Percentiles rank a stretch among this genome's conserved stretches.
Evolutionary conservation across 2,888 invertebrate genomes (phyloP).

Genomic region (Torymus texanus): DNA sequence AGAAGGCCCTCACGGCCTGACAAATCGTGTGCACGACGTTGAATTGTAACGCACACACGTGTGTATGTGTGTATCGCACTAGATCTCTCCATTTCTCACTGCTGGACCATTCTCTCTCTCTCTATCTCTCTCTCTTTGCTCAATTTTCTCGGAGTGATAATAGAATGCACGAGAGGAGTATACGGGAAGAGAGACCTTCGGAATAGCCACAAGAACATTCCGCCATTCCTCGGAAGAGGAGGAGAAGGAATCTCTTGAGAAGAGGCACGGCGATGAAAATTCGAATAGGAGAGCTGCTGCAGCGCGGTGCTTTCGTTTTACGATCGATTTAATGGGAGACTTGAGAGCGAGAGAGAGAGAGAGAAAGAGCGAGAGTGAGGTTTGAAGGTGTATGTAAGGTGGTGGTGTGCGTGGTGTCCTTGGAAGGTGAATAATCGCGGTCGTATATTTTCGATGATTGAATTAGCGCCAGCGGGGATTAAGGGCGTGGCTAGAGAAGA

Average conservation of each 20-base stretch:
- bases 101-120: background rate
- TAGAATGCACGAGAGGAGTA: slow-evolving; percentile 22
- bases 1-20: slow-evolving; percentile 1
- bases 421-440: too few relatives aligned
- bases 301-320: too few relatives aligned
- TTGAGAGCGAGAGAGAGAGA: too few relatives aligned
- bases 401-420: too few relatives aligned
- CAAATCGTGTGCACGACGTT: slow-evolving; percentile 36
- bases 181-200: background rate
- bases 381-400: too few relatives aligned
- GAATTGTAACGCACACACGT: slow-evolving; percentile 8
- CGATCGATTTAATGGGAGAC: too few relatives aligned
- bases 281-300: background rate
- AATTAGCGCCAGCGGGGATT: too few relatives aligned
- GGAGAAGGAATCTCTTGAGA: too few relatives aligned
- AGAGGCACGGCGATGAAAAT: background rate
- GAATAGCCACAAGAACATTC: background rate
- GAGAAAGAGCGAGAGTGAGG: too few relatives aligned
- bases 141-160: slow-evolving; percentile 37
- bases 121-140: slow-evolving; percentile 1
- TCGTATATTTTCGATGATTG: too few relatives aligned
- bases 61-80: slow-evolving; percentile 4
- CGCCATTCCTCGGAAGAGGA: background rate
- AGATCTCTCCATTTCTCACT: slow-evolving; percentile 39
- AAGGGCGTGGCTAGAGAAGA: too few relatives aligned